A percentile compares a stretch with the other conserved stretches of the same genome.
Evolutionary conservation across 1,140 invertebrate genomes (phyloP).

Genomic region (Probaryconus sp.): DNA sequence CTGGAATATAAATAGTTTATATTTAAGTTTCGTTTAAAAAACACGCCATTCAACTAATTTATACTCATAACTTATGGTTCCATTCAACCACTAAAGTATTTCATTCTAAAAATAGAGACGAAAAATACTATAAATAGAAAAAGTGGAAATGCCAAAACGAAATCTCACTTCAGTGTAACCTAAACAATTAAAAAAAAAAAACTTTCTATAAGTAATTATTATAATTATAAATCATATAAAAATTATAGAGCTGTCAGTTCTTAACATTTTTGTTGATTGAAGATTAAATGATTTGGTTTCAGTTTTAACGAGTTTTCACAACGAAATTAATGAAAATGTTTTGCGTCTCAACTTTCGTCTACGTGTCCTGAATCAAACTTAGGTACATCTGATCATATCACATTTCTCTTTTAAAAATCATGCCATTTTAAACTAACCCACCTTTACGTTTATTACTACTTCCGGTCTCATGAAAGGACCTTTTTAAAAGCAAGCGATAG

Average conservation of each 20-base stretch:
- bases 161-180: no score
- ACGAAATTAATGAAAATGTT: no score
- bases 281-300: no score
- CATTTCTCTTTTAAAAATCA: constrained; percentile 1
- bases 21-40: constrained; percentile 3
- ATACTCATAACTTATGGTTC: constrained; percentile 9
- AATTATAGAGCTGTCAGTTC: no score
- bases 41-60: constrained; percentile 6
- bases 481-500: constrained; percentile 18
- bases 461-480: constrained; percentile 8
- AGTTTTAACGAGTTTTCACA: background rate
- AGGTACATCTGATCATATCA: background rate
- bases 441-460: constrained; percentile 7
- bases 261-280: no score
- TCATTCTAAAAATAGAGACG: constrained; percentile 10
- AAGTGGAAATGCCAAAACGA: background rate
- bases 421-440: background rate
- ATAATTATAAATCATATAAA: no score
- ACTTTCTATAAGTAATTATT: constrained; percentile 6
- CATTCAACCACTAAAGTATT: constrained; percentile 25
- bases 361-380: background rate
- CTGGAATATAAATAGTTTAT: constrained; percentile 29
- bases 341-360: no score
- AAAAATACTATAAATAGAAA: constrained; percentile 28
- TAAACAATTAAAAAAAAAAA: constrained; percentile 21